phyloP scores from a whole-genome alignment of 1,140 invertebrate genomes.

The Solen grandis region DNA sequence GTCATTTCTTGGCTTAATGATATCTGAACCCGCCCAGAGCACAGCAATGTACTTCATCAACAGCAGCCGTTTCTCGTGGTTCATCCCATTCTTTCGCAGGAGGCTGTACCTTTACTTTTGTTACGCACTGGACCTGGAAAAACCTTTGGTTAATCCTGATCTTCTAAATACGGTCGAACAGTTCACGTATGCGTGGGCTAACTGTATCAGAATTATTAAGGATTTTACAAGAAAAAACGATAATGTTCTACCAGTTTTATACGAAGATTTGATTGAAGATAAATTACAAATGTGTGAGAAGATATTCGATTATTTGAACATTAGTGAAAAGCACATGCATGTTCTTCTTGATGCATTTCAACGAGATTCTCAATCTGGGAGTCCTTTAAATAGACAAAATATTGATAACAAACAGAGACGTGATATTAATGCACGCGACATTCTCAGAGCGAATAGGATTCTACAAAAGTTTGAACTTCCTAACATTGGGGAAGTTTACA shows the following conservation, averaged over 20 bases:
- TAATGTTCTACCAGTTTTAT: not conserved
- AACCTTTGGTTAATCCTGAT: not conserved
- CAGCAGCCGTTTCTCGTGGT: not conserved
- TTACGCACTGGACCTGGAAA: not conserved
- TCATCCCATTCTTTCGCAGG: constrained; percentile 17
- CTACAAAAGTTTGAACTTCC: constrained; percentile 9
- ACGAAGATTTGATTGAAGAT: constrained; percentile 9
- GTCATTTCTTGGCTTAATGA: constrained; percentile 25
- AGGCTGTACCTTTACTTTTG: constrained; percentile 26
- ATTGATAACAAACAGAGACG: constrained; percentile 3
- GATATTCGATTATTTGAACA: constrained; percentile 1
- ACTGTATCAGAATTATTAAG: not conserved
- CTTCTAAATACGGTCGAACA: constrained; percentile 17
- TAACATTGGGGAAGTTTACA: not conserved
- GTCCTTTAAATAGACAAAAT: constrained; percentile 4
- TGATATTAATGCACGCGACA: not conserved
- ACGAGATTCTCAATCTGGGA: constrained; percentile 21
- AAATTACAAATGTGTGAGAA: not conserved
- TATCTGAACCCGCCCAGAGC: constrained; percentile 23
- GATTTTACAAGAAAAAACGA: not conserved
- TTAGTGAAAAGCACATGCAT: not conserved
- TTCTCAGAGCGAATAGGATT: constrained; percentile 14
- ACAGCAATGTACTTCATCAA: constrained; percentile 22
- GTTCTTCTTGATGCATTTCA: constrained; percentile 6
- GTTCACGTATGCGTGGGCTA: constrained; percentile 14